Evolutionary conservation across 2,113 vertebrate genomes (phyloP).

Genomic region (Ondatra zibethicus): DNA sequence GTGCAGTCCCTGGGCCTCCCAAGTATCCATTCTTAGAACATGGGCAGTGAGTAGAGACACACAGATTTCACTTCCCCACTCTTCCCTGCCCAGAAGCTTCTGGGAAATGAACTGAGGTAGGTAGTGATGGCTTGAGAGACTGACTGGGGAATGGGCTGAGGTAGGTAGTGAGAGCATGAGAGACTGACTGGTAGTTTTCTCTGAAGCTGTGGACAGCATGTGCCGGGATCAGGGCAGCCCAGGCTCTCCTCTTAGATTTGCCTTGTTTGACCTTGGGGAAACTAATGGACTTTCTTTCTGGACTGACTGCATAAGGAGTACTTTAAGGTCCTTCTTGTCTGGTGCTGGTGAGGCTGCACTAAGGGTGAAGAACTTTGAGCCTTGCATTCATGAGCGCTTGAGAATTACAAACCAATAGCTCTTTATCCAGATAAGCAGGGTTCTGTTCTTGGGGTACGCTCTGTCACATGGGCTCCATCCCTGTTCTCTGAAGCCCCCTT

Average conservation of each 20-base stretch:
- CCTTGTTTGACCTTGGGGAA: background rate
- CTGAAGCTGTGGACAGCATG: background rate
- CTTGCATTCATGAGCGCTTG: background rate
- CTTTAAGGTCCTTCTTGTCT: background rate
- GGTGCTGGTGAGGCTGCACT: background rate
- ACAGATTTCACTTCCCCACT: background rate
- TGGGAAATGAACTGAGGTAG: background rate
- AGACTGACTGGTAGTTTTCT: background rate
- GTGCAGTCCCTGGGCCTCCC: background rate
- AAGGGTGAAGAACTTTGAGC: conserved; percentile 1
- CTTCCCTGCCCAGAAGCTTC: background rate
- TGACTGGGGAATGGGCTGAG: background rate
- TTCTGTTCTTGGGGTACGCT: background rate
- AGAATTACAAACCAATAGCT: background rate
- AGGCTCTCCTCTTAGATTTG: background rate
- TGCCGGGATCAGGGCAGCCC: background rate
- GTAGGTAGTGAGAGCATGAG: background rate
- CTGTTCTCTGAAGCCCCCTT: background rate
- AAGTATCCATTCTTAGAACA: background rate
- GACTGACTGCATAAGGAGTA: background rate
- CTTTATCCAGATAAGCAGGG: background rate
- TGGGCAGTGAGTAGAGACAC: background rate
- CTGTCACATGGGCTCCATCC: background rate
- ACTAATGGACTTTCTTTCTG: background rate
- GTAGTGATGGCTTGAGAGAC: background rate